Conservation (phyloP, 2,888 invertebrate genomes). For the Temnothorax rugatulus region DNA sequence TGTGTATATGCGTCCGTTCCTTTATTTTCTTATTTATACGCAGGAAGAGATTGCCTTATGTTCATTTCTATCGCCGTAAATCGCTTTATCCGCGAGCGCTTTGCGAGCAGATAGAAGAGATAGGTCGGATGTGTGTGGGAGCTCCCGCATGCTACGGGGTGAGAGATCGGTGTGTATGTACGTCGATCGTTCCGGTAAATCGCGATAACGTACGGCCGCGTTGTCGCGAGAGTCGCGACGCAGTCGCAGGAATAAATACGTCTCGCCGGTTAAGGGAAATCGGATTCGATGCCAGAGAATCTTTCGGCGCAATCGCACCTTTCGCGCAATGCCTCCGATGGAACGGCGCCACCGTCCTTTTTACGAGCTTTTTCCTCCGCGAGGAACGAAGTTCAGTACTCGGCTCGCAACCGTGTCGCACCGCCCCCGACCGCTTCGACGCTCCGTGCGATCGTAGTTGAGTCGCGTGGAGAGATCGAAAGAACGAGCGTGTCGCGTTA, state of each 20-base stretch:
- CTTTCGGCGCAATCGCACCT: slow-evolving; percentile 71
- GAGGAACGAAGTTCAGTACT: slow-evolving; percentile 60
- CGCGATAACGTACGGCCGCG: slow-evolving; percentile 42
- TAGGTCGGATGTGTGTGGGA: background rate
- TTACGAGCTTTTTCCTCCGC: slow-evolving; percentile 55
- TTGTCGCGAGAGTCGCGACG: slow-evolving; percentile 25
- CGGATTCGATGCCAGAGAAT: slow-evolving; percentile 41
- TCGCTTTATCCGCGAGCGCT: slow-evolving; percentile 28
- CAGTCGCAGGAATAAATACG: slow-evolving; percentile 38
- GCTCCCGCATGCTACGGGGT: background rate
- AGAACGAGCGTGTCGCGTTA: background rate
- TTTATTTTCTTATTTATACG: slow-evolving; percentile 24
- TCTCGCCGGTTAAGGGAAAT: slow-evolving; percentile 43
- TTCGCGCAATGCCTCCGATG: slow-evolving; percentile 50
- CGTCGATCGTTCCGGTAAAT: slow-evolving; percentile 46
- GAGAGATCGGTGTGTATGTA: slow-evolving; percentile 10
- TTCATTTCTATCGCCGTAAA: no score
- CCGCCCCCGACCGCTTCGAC: slow-evolving; percentile 37
- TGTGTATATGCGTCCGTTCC: background rate
- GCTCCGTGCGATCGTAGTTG: slow-evolving; percentile 13
- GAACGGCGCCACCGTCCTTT: slow-evolving; percentile 70
- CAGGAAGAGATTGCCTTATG: background rate
- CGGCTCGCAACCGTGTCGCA: slow-evolving; percentile 68
- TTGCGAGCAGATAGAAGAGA: slow-evolving; percentile 10
- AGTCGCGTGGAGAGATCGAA: background rate